Conservation (phyloP, 2,888 invertebrate genomes). For the Bellardia pandia region DNA sequence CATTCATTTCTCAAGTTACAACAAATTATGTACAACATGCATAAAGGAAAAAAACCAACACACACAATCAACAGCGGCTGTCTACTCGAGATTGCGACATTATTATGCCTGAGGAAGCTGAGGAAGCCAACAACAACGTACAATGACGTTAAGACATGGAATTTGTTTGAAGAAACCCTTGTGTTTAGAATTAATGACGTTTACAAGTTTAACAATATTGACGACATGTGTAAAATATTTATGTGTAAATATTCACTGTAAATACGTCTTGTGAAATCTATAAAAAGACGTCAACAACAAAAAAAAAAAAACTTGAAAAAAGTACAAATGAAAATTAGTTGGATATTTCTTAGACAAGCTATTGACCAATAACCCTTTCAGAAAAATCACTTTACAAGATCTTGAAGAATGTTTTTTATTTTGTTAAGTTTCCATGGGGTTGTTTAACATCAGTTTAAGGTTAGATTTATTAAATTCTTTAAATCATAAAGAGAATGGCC, state of each 20-base stretch:
- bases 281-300: slow-evolving; percentile 48
- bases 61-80: background rate
- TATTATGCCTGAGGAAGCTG: background rate
- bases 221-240: slow-evolving; percentile 63
- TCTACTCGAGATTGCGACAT: slow-evolving; percentile 18
- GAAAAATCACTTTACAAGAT: slow-evolving; percentile 16
- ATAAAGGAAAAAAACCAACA: background rate
- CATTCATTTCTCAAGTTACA: slow-evolving; percentile 21
- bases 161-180: slow-evolving; percentile 41
- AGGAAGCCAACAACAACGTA: background rate
- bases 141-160: background rate
- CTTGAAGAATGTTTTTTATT: background rate
- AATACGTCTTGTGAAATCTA: slow-evolving; percentile 42
- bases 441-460: background rate
- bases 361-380: slow-evolving; percentile 50
- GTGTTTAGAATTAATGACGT: slow-evolving; percentile 59
- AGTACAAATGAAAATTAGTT: background rate
- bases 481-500: too few species aligned
- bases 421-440: background rate
- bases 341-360: slow-evolving; percentile 15
- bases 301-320: slow-evolving; percentile 27
- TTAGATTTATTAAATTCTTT: background rate
- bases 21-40: slow-evolving; percentile 40
- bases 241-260: slow-evolving; percentile 18
- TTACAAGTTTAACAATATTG: slow-evolving; percentile 62